Evolutionary conservation across 2,113 vertebrate genomes (phyloP), one percentile per base, ranked within the genome.

Genomic region (Equus przewalskii): DNA sequence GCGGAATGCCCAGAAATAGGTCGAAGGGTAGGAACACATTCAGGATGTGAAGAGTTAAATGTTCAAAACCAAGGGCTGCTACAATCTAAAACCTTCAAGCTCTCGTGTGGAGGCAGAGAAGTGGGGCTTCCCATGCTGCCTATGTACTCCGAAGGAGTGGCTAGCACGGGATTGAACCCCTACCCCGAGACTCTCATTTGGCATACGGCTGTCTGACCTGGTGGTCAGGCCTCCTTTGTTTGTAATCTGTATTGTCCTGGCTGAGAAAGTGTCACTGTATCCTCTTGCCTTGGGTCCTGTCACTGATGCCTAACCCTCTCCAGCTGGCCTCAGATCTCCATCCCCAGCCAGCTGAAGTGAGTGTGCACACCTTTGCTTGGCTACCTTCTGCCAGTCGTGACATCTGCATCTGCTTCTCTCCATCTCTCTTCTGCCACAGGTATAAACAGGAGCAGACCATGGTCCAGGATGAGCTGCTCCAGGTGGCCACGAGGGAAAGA

Each of bases 381-480:
- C 36, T 36, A 22, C 89, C 72, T 44, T 82, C 62, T 97, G 44
- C 75, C 94, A 78, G 79, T 91, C 65, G 62, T 30, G 64, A 51
- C 69, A 15, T 83, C 36, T 95, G 51, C 78, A 12, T 85, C 64
- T 96, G 49, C 65, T 54, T 86, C 70, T 97, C 92, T 0, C 9
- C 12, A 0, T 41, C 46, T 87, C 28, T 93, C n/a, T 75, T 4
- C 94, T 91, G 54, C 0, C 56, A n/a, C 86, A 99, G 99, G 98
- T 99, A 99, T 94, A 99, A 99, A 96, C 98, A 91, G 54, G 99
- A 99, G 33, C 99, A 99, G 97, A 98, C 99, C 3, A 89, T 99
- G 85, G 98, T 99, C 85, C 99, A 99, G 92, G 99, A 99, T 79
- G 99, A 99, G 93, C 70, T 99, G 96, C 95, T 98, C 36, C 98